phyloP scores from a whole-genome alignment of 1,140 invertebrate genomes.

The Nasonia giraulti region DNA sequence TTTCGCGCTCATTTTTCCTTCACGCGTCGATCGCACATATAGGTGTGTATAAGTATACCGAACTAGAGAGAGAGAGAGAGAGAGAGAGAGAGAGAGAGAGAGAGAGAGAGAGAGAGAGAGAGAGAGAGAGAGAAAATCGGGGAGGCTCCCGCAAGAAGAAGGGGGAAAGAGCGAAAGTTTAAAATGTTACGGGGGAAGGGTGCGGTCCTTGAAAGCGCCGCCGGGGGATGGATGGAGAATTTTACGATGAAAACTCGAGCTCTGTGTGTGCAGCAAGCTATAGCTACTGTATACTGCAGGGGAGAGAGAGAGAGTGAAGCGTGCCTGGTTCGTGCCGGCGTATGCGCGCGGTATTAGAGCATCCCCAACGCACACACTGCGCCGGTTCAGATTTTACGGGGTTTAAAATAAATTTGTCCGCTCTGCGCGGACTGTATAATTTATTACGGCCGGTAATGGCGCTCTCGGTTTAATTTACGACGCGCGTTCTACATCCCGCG shows the following conservation, averaged over 20 bases:
- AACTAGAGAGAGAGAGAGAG: not conserved
- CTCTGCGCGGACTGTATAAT: not conserved
- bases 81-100: slow-evolving; percentile 8
- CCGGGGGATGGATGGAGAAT: slow-evolving; percentile 55
- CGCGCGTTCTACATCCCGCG: too few species aligned
- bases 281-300: not conserved
- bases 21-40: slow-evolving; percentile 53
- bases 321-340: not conserved
- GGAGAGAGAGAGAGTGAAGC: not conserved
- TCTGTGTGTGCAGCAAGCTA: not conserved
- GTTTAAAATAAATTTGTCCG: slow-evolving; percentile 48
- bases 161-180: slow-evolving; percentile 64
- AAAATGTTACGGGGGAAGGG: slow-evolving; percentile 71
- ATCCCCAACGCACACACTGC: not conserved
- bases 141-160: slow-evolving; percentile 56
- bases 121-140: slow-evolving; percentile 31
- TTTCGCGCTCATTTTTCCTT: slow-evolving; percentile 43
- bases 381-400: slow-evolving; percentile 41
- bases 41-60: slow-evolving; percentile 45
- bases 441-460: not conserved
- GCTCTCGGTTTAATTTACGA: not conserved
- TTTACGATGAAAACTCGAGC: slow-evolving; percentile 11
- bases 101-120: not conserved
- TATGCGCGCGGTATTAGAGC: slow-evolving; percentile 6
- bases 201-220: slow-evolving; percentile 55